Conservation (phyloP, 2,113 vertebrate genomes). For the Colossoma macropomum region DNA sequence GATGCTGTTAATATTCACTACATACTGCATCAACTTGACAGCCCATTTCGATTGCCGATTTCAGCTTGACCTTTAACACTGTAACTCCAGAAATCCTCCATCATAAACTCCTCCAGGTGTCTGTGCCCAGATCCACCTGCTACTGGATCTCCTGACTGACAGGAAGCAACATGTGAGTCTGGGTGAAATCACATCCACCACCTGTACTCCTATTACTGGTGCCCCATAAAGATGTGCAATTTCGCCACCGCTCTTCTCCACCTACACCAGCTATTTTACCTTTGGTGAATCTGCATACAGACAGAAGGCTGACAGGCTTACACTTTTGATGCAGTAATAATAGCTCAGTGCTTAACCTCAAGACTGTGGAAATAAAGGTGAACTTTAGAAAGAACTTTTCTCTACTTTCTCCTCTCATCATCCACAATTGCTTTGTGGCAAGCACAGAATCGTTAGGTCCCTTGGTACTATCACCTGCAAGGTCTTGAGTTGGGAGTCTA, state of each 20-base stretch:
- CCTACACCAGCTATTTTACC: not conserved
- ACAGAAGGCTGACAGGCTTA: too few relatives aligned
- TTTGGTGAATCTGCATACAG: too few relatives aligned
- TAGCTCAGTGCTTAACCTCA: too few relatives aligned
- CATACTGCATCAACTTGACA: not conserved
- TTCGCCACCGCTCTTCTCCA: not conserved
- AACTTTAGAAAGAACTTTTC: too few relatives aligned
- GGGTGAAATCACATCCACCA: not conserved
- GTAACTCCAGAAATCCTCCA: not conserved
- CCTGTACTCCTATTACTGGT: not conserved
- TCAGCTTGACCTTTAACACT: not conserved
- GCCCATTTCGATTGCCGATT: not conserved
- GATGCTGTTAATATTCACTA: too few relatives aligned
- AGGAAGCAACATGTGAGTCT: not conserved
- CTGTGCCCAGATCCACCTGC: not conserved
- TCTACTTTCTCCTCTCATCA: too few relatives aligned
- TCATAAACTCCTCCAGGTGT: not conserved
- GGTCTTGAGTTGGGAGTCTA: too few relatives aligned
- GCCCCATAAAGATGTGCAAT: not conserved
- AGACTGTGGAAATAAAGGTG: too few relatives aligned
- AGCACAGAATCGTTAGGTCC: too few relatives aligned
- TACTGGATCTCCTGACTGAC: not conserved
- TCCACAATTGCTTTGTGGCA: too few relatives aligned
- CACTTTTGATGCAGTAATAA: too few relatives aligned
- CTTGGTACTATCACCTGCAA: too few relatives aligned